Evolutionary conservation across 2,797 vertebrate species (phyloP), one percentile per base, ranked within the genome.

Genomic region (Sebastiscus tertius): DNA sequence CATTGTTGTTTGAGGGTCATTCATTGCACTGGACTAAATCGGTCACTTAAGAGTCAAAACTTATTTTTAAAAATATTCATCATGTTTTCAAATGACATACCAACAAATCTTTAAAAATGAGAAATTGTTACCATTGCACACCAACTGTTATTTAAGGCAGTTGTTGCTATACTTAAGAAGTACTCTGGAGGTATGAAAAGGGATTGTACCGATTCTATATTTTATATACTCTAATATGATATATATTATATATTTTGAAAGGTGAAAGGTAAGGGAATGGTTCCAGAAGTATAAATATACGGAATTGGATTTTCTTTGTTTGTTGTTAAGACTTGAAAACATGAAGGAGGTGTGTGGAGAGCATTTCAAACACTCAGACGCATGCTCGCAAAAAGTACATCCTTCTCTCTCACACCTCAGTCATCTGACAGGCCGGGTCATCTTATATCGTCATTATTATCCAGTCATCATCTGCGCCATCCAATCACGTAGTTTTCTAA

Each of bases 211-310:
- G 84, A 94, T 95, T 96, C 95, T 96, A 96, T 96, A 96, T 96
- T 96, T 96, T 96, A 95, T 96, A 96, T 95, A 95, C 94, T 95
- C 93, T 93, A 92, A 93, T 94, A 94, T 91, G 93, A 95, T 93
- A 95, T 94, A 96, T 96, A 96, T 95, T 95, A 95, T 96, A 95
- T 96, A 96, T 96, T 96, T 96, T 96, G 94, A 96, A 92, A 94
- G 95, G 95, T 95, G 92, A 95, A 93, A 90, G 93, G 93, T 96
- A 93, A 94, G 93, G 93, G 94, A 95, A 95, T 91, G 94, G 94
- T 95, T 95, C 92, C 92, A 94, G 93, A 93, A 88, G 91, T 93
- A 92, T 92, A 91, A 88, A 89, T 93, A 93, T 93, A 92, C 80
- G 78, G 81, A 94, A 94, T 94, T 95, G 94, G 95, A 94, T 89